phyloP scores from a whole-genome alignment of 2,797 vertebrate genomes.

The Gymnoscopelus braueri region DNA sequence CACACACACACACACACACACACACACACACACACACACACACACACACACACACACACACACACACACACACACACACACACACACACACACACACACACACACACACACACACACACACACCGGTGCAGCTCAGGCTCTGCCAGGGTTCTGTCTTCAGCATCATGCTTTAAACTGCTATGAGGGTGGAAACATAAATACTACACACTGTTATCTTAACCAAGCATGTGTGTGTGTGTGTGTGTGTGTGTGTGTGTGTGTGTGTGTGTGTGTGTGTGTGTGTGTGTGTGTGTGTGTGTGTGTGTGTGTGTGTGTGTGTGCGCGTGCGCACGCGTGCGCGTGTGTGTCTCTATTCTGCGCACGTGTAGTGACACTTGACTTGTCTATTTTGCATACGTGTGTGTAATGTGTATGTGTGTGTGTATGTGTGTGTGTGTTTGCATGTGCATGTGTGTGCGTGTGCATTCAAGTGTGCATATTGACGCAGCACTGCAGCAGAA shows the following conservation, averaged over 20 bases:
- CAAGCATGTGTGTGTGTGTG: conserved; percentile 13
- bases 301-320: conserved; percentile 11
- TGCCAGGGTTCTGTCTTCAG: conserved; percentile 40
- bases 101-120: conserved; percentile 4
- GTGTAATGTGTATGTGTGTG: neutral
- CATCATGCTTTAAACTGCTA: conserved; percentile 40
- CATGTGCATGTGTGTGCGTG: neutral
- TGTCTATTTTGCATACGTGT: no score
- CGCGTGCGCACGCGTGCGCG: conserved; percentile 17
- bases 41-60: conserved; percentile 15
- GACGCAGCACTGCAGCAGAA: conserved; percentile 67
- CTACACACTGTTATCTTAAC: conserved; percentile 26
- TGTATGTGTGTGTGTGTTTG: neutral
- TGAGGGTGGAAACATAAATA: conserved; percentile 31
- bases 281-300: conserved; percentile 6
- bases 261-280: conserved; percentile 14
- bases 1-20: conserved; percentile 4
- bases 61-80: conserved; percentile 16
- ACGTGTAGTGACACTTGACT: neutral
- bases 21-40: conserved; percentile 6
- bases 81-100: conserved; percentile 16
- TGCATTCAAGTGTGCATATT: conserved; percentile 30
- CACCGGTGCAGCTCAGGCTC: conserved; percentile 8
- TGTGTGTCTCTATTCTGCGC: neutral
- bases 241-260: conserved; percentile 16